Percentiles rank a stretch among this genome's conserved stretches.
Conservation (phyloP, 2,797 vertebrate species). For the Staurois parvus region DNA sequence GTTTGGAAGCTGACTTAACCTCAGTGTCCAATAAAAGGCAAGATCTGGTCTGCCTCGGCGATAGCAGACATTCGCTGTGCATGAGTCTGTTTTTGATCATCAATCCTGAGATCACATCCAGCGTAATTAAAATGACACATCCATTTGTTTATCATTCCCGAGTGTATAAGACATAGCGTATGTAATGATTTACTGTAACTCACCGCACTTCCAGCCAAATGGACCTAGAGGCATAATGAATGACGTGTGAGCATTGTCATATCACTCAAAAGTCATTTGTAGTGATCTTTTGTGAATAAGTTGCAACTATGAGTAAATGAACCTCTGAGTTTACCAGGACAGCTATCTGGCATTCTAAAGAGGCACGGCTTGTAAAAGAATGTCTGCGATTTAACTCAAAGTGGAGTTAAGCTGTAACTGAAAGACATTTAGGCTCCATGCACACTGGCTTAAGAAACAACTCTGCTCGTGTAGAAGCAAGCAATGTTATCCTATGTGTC, state of each 20-base stretch:
- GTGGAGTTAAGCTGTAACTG: no score
- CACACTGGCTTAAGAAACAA: no score
- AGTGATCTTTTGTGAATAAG: not conserved
- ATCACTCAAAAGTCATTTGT: constrained; percentile 6
- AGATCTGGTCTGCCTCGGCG: not conserved
- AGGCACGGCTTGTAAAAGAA: no score
- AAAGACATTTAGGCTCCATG: no score
- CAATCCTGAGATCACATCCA: constrained; percentile 27
- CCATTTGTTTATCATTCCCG: constrained; percentile 13
- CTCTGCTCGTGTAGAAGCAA: no score
- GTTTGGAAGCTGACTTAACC: not conserved
- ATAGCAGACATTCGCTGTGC: not conserved
- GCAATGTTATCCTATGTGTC: no score
- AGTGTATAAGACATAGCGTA: not conserved
- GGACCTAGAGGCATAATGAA: constrained; percentile 16
- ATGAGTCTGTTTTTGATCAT: constrained; percentile 43
- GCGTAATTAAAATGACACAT: constrained; percentile 47
- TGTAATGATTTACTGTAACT: constrained; percentile 33
- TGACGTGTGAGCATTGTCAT: constrained; percentile 24
- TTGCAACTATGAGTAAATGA: not conserved
- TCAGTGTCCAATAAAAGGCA: not conserved
- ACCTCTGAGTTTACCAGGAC: no score
- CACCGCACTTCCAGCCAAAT: not conserved
- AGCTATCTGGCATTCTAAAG: not conserved
- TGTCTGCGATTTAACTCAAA: not conserved